phyloP scores from a whole-genome alignment of 2,888 invertebrate species.

The Philaethria dido region DNA sequence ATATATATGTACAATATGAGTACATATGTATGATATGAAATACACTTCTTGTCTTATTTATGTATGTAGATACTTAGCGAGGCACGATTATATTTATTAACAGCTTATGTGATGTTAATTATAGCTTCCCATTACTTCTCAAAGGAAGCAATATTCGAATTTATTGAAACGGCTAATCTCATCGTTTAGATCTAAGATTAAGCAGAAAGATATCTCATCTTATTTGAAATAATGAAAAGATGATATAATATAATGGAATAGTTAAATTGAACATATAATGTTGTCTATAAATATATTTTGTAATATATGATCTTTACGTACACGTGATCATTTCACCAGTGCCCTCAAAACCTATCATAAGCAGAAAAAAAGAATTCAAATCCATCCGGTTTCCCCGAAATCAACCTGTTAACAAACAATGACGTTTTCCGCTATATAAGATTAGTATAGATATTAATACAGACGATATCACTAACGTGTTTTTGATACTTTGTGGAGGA shows the following conservation, averaged over 20 bases:
- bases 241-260: background rate
- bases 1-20: no score
- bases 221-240: background rate
- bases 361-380: no score
- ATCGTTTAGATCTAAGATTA: conserved; percentile 9
- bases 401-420: no score
- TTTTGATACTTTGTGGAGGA: no score
- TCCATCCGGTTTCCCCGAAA: no score
- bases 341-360: no score
- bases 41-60: no score
- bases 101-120: conserved; percentile 8
- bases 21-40: background rate
- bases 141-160: conserved; percentile 14
- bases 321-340: no score
- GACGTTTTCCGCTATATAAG: no score
- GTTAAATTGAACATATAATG: background rate
- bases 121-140: conserved; percentile 10
- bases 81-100: background rate
- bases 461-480: no score
- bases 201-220: background rate
- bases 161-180: conserved; percentile 13
- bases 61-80: background rate
- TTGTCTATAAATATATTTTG: background rate
- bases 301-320: no score
- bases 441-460: no score